Evolutionary conservation across 1,140 invertebrate genomes (phyloP).

Genomic region (Drosophila ananassae): DNA sequence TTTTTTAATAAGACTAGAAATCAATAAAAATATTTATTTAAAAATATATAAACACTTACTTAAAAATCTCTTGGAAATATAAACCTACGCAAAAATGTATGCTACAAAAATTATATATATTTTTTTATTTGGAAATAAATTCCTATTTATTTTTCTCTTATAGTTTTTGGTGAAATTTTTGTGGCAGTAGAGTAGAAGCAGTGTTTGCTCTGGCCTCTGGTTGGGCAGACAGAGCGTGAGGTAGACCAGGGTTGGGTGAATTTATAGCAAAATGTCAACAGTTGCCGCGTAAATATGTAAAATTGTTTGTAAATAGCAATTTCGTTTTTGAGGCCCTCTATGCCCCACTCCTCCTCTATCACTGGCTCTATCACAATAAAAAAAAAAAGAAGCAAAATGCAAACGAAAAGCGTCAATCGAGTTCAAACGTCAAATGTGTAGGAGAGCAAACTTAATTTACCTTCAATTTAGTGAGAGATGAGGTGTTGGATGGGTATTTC

Average conservation of each 20-base stretch:
- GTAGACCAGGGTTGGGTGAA: constrained; percentile 32
- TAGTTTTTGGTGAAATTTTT: background rate
- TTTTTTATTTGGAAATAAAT: too few species aligned
- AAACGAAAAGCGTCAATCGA: constrained; percentile 46
- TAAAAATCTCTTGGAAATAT: too few species aligned
- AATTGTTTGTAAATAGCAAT: constrained; percentile 81
- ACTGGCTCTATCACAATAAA: too few species aligned
- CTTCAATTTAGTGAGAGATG: constrained; percentile 45
- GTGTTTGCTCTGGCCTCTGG: constrained; percentile 58
- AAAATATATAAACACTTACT: too few species aligned
- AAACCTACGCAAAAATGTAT: too few species aligned
- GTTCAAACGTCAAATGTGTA: constrained; percentile 35
- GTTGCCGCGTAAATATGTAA: constrained; percentile 78
- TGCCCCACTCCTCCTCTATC: too few species aligned
- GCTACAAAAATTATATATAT: too few species aligned
- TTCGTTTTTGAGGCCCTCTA: constrained; percentile 35
- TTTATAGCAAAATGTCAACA: constrained; percentile 77
- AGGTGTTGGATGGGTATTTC: constrained; percentile 16
- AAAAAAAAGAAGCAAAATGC: constrained; percentile 11
- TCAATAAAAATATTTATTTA: too few species aligned
- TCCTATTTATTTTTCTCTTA: background rate
- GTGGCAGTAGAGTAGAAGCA: constrained; percentile 14
- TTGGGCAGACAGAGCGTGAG: constrained; percentile 1
- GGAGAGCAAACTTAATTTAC: constrained; percentile 57
- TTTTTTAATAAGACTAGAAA: too few species aligned